Evolutionary conservation across 2,888 invertebrate species (phyloP), one percentile per base, ranked within the genome.

Genomic region (Steromphala cineraria): DNA sequence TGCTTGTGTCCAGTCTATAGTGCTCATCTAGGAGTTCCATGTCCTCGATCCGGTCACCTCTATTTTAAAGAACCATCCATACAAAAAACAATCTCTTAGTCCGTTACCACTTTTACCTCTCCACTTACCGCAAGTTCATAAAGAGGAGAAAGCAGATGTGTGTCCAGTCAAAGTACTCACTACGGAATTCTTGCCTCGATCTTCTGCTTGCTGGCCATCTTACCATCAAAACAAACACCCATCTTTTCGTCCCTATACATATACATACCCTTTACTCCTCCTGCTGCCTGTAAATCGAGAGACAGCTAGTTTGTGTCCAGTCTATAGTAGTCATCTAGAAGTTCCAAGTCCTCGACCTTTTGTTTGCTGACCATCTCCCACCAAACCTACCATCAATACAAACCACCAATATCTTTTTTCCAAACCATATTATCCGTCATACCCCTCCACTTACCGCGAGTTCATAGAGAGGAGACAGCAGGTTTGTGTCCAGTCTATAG

Each of bases 401-500:
- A 36, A 2, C 36, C 2, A 36, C 4, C 36, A 36, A n/a, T n/a
- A n/a, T n/a, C n/a, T n/a, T n/a, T n/a, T n/a, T n/a, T n/a, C n/a
- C n/a, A n/a, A n/a, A 46, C 13, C 13, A 5, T 13, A 46, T 1
- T 1, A 46, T 10, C 46, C 13, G 1, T 46, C 36, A 46, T 10
- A 5, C 5, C 13, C 13, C 1, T 8, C 4, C 46, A n/a, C 76
- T 17, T 5, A 85, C 85, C 82, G 82, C 83, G 19, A 84, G 82
- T 13, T 81, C 62, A 55, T 85, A 85, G 24, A 84, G 62, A 13
- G 85, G 83, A 2, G 84, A 83, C 13, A 83, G 52, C 53, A 77
- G 78, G 79, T 85, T 85, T 40, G 83, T 84, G 80, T 85, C 85
- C 56, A 85, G 82, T 17, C 85, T 78, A 81, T 85, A 85, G 31